Evolutionary conservation across 1,140 invertebrate genomes (phyloP), one percentile per base, ranked within the genome.

Genomic region (Delia radicum): DNA sequence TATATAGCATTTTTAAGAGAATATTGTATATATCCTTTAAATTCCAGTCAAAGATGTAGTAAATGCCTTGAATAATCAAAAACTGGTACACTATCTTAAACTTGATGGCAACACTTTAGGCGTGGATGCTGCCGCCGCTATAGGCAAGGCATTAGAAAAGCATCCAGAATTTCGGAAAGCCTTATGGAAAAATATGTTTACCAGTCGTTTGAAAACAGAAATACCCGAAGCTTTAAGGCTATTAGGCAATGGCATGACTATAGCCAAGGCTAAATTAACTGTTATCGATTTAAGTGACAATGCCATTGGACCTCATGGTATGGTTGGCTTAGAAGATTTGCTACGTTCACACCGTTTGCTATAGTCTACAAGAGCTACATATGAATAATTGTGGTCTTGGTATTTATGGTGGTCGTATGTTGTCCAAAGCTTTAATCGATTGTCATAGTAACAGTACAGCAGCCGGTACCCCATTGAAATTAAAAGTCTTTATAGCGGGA

Each of bases 311-410:
- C 97, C 98, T 0, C 96, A 98, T 82, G 98, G 97, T 42, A 94
- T 99, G 69, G 89, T 93, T 78, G 96, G 96, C 4, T 88, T 99
- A 61, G 92, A 93, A n/a, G 90, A 92, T 21, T 89, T 99, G 13
- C 87, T 99, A 13, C 91, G 91, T 76, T 97, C 95, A 65, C 89
- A n/a, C 91, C 2, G 91, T 93, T 0, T 98, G 96, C 85, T 96
- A 92, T 80, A 91, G 93, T 3, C 88, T 96, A 18, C 85, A 89
- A 82, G 93, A 94, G 84, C 87, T 99, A 0, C 88, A 92, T 31
- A 88, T 99, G 0, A 98, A 98, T 80, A 99, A 99, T 84, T 98
- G 98, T 87, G 98, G 98, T 5, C 88, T 99, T 24, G 98, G 98
- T 31, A 95, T 96, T 77, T 91, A 91, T 6, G 98, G 97, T 28